Base-by-base conservation (phyloP, 2,888 invertebrate species). In the Ophion slaviceki region DNA sequence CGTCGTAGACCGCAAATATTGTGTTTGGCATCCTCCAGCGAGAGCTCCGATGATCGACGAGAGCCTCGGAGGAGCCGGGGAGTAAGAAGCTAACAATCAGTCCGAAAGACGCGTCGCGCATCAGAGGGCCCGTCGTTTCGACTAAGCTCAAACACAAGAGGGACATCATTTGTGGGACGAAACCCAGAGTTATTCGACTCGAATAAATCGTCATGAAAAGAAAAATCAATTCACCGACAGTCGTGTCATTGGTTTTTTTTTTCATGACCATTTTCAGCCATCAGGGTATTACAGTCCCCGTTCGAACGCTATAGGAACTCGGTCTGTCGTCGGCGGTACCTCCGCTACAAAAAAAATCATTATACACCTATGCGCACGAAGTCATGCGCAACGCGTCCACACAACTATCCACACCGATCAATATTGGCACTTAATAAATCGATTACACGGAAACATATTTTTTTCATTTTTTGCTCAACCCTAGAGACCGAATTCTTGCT, bases 301-400 rank as follows among this genome's bases (percentile, higher is more conserved):
- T 70, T 24, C 76, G 82, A 88, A 88, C 85, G 89, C 88, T 90
- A 32, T 62, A 89, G 91, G 91, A 91, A 91, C 91, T 90, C 87
- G 88, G 86, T 87, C 87, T 86, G 88, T 89, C 89, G 87, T 86
- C 88, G 84, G 84, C 87, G 86, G 80, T 87, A 88, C 88, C 83
- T 87, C 87, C 82, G 82, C 86, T 86, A 87, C 85, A 88, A 87
- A 72, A 36, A 87, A 76, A 36, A 59, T 71, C 80, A 84, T 81
- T 24, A 24, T 53, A 84, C 64, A 75, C 70, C 80, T 88, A 88
- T 70, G 36, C 62, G 82, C 86, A 80, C 82, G 88, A 82, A 87
- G 77, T 85, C 80, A 80, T 66, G 86, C 82, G 80, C 82, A 53
- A 28, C 80, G 84, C 86, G 82, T 81, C 77, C 85, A 85, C 83